Percentiles rank a stretch among this genome's conserved stretches.
These are phyloP conservation scores for Contarinia nasturtii DNA, from an alignment of 1,140 invertebrate species.

Conservation along the genomic window DNA sequence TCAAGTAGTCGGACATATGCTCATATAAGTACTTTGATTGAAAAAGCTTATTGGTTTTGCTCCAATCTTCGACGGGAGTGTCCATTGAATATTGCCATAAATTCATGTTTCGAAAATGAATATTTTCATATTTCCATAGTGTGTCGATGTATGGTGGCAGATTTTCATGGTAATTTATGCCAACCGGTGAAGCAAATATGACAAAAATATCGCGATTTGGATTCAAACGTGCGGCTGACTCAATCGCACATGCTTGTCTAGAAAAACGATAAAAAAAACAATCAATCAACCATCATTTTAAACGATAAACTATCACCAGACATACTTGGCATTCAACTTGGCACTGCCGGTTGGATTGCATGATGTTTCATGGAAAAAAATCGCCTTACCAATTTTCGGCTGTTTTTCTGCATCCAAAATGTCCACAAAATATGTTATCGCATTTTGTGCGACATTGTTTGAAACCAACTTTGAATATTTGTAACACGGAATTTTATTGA, in stretches of 20 bases:
- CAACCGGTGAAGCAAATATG: conserved; percentile 29
- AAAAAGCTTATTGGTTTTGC: conserved; percentile 31
- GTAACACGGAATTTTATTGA: too few species aligned
- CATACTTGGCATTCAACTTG: too few species aligned
- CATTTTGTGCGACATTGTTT: too few species aligned
- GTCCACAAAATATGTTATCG: too few species aligned
- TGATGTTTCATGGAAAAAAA: too few species aligned
- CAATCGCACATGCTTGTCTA: conserved; percentile 43
- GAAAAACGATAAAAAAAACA: background rate
- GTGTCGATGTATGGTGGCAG: conserved; percentile 14
- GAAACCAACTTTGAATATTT: too few species aligned
- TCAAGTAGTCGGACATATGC: conserved; percentile 46
- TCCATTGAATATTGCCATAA: conserved; percentile 32
- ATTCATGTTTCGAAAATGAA: conserved; percentile 33
- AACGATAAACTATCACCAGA: too few species aligned
- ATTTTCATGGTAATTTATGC: conserved; percentile 15
- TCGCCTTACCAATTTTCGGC: too few species aligned
- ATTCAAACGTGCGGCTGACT: conserved; percentile 41
- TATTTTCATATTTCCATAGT: conserved; percentile 33
- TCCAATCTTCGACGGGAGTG: conserved; percentile 41
- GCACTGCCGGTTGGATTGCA: too few species aligned
- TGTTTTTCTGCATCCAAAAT: too few species aligned
- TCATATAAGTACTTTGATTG: conserved; percentile 28
- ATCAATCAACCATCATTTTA: too few species aligned
- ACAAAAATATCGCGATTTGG: conserved; percentile 33